Evolutionary conservation across 2,888 invertebrate species (phyloP).

Genomic region (Beris chalybata): DNA sequence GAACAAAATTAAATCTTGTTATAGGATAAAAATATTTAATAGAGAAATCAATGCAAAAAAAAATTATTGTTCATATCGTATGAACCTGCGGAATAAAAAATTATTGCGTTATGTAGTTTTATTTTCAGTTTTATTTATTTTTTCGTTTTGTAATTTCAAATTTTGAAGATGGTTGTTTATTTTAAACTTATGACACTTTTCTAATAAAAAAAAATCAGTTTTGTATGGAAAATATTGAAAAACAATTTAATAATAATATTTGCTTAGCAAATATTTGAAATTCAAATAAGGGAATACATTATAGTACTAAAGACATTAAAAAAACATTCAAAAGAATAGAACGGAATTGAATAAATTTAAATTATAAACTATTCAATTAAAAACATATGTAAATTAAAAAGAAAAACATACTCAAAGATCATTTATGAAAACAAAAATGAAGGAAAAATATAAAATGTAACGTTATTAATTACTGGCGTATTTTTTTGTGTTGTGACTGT

Average conservation of each 20-base stretch:
- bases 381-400: slow-evolving; percentile 11
- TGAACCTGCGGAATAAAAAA: background rate
- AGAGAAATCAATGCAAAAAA: slow-evolving; percentile 23
- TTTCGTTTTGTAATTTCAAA: no score
- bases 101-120: background rate
- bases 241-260: slow-evolving; percentile 1
- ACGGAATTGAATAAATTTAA: slow-evolving; percentile 8
- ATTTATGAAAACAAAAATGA: slow-evolving; percentile 25
- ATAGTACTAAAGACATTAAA: slow-evolving; percentile 7
- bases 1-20: slow-evolving; percentile 13
- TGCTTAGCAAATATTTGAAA: slow-evolving; percentile 26
- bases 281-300: slow-evolving; percentile 1
- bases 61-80: slow-evolving; percentile 14
- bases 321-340: slow-evolving; percentile 6
- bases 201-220: slow-evolving; percentile 25
- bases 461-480: slow-evolving; percentile 11
- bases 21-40: slow-evolving; percentile 16
- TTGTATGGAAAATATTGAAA: slow-evolving; percentile 21
- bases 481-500: no score
- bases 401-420: slow-evolving; percentile 25
- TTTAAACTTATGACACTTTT: slow-evolving; percentile 21
- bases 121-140: background rate
- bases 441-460: slow-evolving; percentile 29
- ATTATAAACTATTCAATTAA: background rate
- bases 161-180: background rate